Conservation (phyloP, 1,140 invertebrate species). For the Nasonia giraulti region DNA sequence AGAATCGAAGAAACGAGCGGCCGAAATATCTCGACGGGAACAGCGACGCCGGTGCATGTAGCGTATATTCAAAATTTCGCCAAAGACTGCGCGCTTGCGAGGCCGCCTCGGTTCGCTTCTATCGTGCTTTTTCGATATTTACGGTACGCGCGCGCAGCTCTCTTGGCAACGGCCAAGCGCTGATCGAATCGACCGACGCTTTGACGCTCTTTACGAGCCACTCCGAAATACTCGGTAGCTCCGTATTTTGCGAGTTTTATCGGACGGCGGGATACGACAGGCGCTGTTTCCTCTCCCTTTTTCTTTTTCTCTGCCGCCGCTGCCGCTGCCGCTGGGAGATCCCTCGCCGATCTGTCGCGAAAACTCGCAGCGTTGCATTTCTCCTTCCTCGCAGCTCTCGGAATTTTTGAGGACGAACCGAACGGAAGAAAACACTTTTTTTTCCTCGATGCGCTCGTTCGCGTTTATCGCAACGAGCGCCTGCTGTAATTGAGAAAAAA, state of each 20-base stretch:
- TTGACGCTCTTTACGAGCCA: conserved; percentile 11
- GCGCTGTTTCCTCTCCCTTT: conserved; percentile 11
- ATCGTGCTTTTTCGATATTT: conserved; percentile 24
- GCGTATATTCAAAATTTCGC: conserved; percentile 4
- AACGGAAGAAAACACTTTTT: not conserved
- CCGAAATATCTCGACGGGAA: not conserved
- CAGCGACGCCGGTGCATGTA: not conserved
- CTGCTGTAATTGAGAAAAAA: not conserved
- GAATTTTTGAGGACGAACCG: not conserved
- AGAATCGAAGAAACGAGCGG: not conserved
- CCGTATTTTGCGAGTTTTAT: conserved; percentile 31
- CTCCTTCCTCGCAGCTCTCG: not conserved
- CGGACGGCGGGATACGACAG: conserved; percentile 19
- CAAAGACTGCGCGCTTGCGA: not conserved
- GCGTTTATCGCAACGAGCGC: not conserved
- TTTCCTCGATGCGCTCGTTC: no score
- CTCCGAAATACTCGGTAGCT: conserved; percentile 25
- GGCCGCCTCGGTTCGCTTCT: not conserved
- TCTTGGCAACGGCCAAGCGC: not conserved
- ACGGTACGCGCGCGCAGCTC: not conserved
- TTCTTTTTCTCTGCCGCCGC: not conserved
- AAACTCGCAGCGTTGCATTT: not conserved
- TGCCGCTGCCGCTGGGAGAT: no score
- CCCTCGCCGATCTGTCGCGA: no score
- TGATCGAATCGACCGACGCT: conserved; percentile 13